Percentiles rank a stretch among this genome's conserved stretches.
phyloP scores from a whole-genome alignment of 1,140 invertebrate species.

The Apocrypta bakeri region DNA sequence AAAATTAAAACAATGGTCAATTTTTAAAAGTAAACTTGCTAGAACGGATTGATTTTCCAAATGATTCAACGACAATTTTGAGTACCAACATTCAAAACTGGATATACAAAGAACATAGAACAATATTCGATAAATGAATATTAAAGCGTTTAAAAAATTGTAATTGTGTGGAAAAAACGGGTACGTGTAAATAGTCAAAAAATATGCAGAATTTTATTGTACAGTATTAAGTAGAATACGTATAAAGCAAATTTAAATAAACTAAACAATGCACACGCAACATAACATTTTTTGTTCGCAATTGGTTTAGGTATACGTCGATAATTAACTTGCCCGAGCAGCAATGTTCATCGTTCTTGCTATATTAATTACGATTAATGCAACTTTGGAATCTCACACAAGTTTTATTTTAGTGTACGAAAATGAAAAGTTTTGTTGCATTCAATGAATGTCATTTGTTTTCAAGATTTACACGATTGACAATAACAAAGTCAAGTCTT shows the following conservation, averaged over 20 bases:
- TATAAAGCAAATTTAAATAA: constrained; percentile 27
- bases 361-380: constrained; percentile 10
- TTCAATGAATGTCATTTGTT: constrained; percentile 15
- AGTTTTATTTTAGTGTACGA: constrained; percentile 9
- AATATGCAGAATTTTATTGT: constrained; percentile 18
- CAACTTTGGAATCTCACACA: constrained; percentile 17
- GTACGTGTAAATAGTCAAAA: constrained; percentile 40
- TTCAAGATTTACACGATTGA: background rate
- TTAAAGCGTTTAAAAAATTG: background rate
- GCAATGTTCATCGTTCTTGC: background rate
- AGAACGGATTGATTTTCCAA: background rate
- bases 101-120: background rate
- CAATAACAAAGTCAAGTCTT: constrained; percentile 42
- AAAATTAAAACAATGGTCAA: background rate
- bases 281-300: constrained; percentile 18
- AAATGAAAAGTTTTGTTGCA: constrained; percentile 33
- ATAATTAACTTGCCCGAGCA: constrained; percentile 7
- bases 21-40: background rate
- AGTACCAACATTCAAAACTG: no score
- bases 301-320: constrained; percentile 28
- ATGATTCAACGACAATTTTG: no score
- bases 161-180: background rate
- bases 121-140: background rate
- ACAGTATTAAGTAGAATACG: constrained; percentile 29
- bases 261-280: background rate